These are phyloP conservation scores for Therioaphis trifolii DNA, from an alignment of 2,888 invertebrate genomes.

Conservation along the genomic window DNA sequence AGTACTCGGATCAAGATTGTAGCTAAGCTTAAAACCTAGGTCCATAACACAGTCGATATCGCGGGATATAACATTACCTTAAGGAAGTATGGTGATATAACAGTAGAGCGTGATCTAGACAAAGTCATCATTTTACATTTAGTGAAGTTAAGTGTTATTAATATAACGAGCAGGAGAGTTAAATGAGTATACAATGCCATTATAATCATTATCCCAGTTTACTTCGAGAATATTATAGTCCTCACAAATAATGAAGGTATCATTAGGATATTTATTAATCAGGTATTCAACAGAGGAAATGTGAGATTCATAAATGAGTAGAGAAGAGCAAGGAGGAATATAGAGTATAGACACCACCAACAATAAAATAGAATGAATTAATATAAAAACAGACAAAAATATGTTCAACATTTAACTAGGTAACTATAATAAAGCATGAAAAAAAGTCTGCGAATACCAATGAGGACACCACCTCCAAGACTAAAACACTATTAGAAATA, in stretches of 20 bases:
- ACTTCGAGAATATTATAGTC: conserved; percentile 34
- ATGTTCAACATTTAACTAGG: conserved; percentile 32
- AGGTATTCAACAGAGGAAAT: conserved; percentile 1
- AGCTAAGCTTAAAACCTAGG: conserved; percentile 11
- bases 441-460: conserved; percentile 15
- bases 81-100: not conserved
- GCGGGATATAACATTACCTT: too few relatives aligned
- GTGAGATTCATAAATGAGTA: conserved; percentile 21
- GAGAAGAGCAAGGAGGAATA: conserved; percentile 12
- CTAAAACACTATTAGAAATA: conserved; percentile 9
- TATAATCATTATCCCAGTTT: conserved; percentile 6
- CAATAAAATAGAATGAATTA: not conserved
- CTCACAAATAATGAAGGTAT: conserved; percentile 17
- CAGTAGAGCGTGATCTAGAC: not conserved
- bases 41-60: not conserved
- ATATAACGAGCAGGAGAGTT: not conserved
- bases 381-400: conserved; percentile 31
- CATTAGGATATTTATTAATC: conserved; percentile 12
- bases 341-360: conserved; percentile 39
- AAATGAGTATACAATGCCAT: conserved; percentile 7
- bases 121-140: conserved; percentile 10
- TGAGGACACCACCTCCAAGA: conserved; percentile 33
- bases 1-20: not conserved
- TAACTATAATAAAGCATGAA: not conserved
- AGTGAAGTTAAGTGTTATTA: too few relatives aligned